phyloP scores from a whole-genome alignment of 2,113 vertebrate genomes.

The Sylvilagus bachmani region DNA sequence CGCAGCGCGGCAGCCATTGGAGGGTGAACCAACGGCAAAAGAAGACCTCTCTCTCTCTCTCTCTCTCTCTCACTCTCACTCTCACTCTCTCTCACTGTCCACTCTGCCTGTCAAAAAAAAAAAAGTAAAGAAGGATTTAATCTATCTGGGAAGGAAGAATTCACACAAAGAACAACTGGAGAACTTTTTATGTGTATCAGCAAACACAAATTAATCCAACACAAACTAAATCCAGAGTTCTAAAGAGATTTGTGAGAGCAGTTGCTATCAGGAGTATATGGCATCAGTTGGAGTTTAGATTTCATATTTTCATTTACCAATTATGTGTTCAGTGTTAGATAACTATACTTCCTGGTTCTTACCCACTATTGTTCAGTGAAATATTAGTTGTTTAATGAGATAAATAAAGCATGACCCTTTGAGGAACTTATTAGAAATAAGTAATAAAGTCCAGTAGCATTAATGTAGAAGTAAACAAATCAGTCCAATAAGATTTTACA shows the following conservation, averaged over 20 bases:
- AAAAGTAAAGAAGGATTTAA: constrained; percentile 9
- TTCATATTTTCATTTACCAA: constrained; percentile 55
- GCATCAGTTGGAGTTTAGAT: constrained; percentile 1
- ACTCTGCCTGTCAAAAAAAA: too few relatives aligned
- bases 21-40: too few relatives aligned
- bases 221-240: constrained; percentile 2
- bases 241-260: not conserved
- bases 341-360: not conserved
- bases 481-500: not conserved
- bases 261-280: not conserved
- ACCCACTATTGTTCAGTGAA: not conserved
- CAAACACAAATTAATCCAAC: not conserved
- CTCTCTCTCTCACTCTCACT: too few relatives aligned
- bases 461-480: constrained; percentile 18
- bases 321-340: constrained; percentile 1
- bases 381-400: not conserved
- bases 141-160: constrained; percentile 1
- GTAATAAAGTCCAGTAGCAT: not conserved
- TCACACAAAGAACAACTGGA: not conserved
- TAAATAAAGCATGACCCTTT: constrained; percentile 5
- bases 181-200: not conserved
- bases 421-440: not conserved
- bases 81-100: too few relatives aligned
- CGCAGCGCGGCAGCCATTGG: too few relatives aligned
- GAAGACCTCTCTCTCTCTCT: too few relatives aligned